Conservation (phyloP, 2,797 vertebrate genomes). For the Muraenolepis orangiensis region DNA sequence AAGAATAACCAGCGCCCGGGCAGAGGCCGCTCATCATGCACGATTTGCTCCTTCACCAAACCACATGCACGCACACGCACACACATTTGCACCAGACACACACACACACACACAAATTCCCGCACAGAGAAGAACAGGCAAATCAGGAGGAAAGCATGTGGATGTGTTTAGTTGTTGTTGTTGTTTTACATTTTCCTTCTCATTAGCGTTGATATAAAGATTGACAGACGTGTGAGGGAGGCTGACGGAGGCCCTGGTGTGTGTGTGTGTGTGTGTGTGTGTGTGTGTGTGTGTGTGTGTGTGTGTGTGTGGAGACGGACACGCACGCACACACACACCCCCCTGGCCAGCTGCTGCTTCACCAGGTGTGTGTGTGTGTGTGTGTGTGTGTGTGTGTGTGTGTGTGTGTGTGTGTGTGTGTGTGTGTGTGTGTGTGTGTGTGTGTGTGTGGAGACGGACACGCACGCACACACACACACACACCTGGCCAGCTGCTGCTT, state of each 20-base stretch:
- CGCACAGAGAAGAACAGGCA: conserved; percentile 8
- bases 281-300: too few relatives aligned
- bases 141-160: conserved; percentile 4
- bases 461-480: too few relatives aligned
- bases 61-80: conserved; percentile 44
- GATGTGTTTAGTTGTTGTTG: not conserved
- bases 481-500: too few relatives aligned
- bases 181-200: conserved; percentile 13
- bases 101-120: conserved; percentile 4
- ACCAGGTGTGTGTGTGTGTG: too few relatives aligned
- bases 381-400: too few relatives aligned
- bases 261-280: too few relatives aligned
- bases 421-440: too few relatives aligned
- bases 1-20: conserved; percentile 12
- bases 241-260: conserved; percentile 12
- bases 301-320: too few relatives aligned
- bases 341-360: too few relatives aligned
- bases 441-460: too few relatives aligned
- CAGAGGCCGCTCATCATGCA: conserved; percentile 60
- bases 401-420: too few relatives aligned
- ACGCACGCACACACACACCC: not conserved
- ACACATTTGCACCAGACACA: conserved; percentile 21
- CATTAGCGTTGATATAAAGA: not conserved
- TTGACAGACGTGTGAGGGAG: conserved; percentile 2
- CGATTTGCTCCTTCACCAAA: conserved; percentile 49